Conservation (phyloP, 2,888 invertebrate species). For the Andrena haemorrhoa region DNA sequence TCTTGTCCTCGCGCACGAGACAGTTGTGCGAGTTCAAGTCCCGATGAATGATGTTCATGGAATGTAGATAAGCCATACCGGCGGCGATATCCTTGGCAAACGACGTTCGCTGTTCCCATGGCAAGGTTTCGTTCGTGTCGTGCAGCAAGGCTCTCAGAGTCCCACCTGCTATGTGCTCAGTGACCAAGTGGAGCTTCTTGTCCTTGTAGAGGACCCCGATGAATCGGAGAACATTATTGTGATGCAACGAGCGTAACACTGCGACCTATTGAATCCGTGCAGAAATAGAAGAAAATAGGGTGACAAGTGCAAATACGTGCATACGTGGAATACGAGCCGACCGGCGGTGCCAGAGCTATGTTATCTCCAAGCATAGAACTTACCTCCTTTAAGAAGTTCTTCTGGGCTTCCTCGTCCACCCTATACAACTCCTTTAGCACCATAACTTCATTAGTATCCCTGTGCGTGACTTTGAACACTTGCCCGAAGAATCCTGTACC, state of each 20-base stretch:
- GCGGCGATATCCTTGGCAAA: conserved; percentile 96
- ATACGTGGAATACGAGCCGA: not conserved
- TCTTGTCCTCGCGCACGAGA: conserved; percentile 95
- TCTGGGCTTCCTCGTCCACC: conserved; percentile 97
- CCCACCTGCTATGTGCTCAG: conserved; percentile 97
- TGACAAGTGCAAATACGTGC: not conserved
- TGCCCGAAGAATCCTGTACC: conserved; percentile 98
- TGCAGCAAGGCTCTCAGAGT: conserved; percentile 94
- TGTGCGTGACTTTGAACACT: conserved; percentile 95
- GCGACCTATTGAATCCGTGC: conserved; percentile 89
- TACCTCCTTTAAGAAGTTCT: conserved; percentile 96
- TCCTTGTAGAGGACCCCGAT: conserved; percentile 97
- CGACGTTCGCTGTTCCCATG: conserved; percentile 93
- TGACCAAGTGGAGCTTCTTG: conserved; percentile 95
- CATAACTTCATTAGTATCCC: conserved; percentile 96
- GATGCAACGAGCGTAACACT: conserved; percentile 94
- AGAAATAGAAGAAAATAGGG: not conserved
- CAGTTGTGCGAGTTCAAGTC: conserved; percentile 98
- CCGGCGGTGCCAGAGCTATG: not conserved
- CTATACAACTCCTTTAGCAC: conserved; percentile 97
- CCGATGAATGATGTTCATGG: conserved; percentile 97
- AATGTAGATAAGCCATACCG: conserved; percentile 97
- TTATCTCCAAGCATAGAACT: conserved; percentile 26
- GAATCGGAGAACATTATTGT: conserved; percentile 95
- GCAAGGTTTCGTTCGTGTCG: conserved; percentile 89